Evolutionary conservation across 2,113 vertebrate species (phyloP), one percentile per base, ranked within the genome.

Genomic region (Carettochelys insculpta): DNA sequence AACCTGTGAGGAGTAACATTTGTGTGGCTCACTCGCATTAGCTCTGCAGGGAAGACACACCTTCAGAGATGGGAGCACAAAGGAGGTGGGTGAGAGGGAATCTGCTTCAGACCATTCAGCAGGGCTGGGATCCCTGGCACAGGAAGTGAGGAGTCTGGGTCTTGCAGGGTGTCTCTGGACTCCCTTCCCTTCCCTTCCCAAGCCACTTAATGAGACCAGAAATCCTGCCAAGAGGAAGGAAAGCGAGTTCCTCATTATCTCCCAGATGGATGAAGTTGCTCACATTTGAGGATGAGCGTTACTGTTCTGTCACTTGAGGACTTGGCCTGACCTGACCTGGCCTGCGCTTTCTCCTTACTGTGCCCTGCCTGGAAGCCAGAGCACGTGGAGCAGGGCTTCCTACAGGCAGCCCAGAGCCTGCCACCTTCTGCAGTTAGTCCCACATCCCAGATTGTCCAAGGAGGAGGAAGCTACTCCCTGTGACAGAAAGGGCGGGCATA

Each of bases 171-270:
- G 50, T 80, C 22, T 47, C 51, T 94, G 43, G 79, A 88, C 56
- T 77, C 19, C 68, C 34, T 85, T 85, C 78, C 68, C 34, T 85
- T 85, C 78, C 45, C 9, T 85, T 3, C 1, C 16, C 20, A 85
- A 87, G 34, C 77, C 90, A 78, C 3, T 0, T 94, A 94, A 91
- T 93, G 85, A 90, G 65, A 73, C 24, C 58, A 93, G 92, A 86
- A 90, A 92, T 95, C 9, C 43, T n/a, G 14, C n/a, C 86, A 73
- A 73, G 31, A 50, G 77, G 47, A 80, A 53, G 22, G 24, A n/a
- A 34, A 45, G 82, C 58, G 77, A 92, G 94, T 38, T 31, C 5
- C 45, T 95, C 92, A 95, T 96, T 94, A 88, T 88, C 71, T 86
- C 47, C 61, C 86, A 91, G 79, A 51, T 94, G 90, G 71, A 91